These are phyloP conservation scores for Mamestra configurata DNA, from an alignment of 1,140 invertebrate genomes.

Conservation along the genomic window DNA sequence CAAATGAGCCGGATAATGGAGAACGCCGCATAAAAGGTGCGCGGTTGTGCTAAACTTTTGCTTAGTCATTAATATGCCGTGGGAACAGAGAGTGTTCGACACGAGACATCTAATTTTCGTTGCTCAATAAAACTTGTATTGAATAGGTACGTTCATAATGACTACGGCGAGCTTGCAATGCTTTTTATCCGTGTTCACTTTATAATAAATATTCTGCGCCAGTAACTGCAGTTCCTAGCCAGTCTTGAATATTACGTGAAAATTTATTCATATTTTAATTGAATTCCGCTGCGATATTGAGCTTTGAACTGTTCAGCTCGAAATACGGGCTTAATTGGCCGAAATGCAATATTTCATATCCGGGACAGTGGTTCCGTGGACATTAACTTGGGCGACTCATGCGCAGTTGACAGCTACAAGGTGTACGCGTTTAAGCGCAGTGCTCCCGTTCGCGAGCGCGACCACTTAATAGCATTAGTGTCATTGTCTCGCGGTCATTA, in stretches of 20 bases:
- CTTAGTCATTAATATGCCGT: conserved; percentile 83
- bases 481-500: conserved; percentile 81
- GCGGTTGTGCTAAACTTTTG: conserved; percentile 76
- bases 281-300: conserved; percentile 43
- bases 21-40: conserved; percentile 77
- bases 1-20: conserved; percentile 83
- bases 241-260: neutral
- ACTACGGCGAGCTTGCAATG: neutral
- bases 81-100: conserved; percentile 66
- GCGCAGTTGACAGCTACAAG: conserved; percentile 56
- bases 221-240: neutral
- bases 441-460: conserved; percentile 62
- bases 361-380: conserved; percentile 19
- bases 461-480: conserved; percentile 81
- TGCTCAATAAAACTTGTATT: conserved; percentile 19
- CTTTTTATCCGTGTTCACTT: neutral
- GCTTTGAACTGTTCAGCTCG: conserved; percentile 42
- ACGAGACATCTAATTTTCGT: conserved; percentile 40
- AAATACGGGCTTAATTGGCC: conserved; percentile 34
- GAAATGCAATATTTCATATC: conserved; percentile 42
- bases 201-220: conserved; percentile 1
- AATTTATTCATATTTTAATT: conserved; percentile 48
- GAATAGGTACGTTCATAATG: conserved; percentile 10
- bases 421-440: conserved; percentile 64
- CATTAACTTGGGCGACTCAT: conserved; percentile 46